A percentile compares a stretch with the other conserved stretches of the same genome.
These are phyloP conservation scores for Cinclus cinclus DNA, from an alignment of 2,113 vertebrate genomes.

Conservation along the genomic window DNA sequence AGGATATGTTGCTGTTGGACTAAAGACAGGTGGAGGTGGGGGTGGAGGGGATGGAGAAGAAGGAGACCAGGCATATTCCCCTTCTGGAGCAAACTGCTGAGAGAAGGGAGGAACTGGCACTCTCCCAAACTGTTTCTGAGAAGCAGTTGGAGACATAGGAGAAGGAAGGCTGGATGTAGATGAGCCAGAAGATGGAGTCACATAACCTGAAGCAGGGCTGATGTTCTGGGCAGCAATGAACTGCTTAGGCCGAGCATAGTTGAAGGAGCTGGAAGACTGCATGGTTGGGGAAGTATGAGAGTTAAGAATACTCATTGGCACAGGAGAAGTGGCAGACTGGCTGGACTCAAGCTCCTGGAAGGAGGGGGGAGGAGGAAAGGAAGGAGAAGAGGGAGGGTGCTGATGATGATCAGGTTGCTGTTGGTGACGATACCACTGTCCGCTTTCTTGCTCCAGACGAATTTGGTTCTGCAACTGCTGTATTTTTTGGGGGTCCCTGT, in stretches of 20 bases:
- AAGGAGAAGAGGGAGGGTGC: conserved; percentile 79
- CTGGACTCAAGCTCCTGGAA: conserved; percentile 87
- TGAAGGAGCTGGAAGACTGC: conserved; percentile 93
- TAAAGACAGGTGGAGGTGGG: conserved; percentile 89
- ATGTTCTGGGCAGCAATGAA: conserved; percentile 94
- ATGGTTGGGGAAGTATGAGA: conserved; percentile 81
- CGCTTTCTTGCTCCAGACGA: conserved; percentile 87
- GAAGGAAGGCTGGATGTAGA: conserved; percentile 88
- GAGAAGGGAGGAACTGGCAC: conserved; percentile 75
- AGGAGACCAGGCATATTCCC: conserved; percentile 80
- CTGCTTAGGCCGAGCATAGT: conserved; percentile 97
- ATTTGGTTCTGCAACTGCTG: conserved; percentile 95
- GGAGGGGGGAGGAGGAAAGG: conserved; percentile 90
- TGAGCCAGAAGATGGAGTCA: conserved; percentile 87
- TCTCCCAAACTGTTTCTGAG: conserved; percentile 83
- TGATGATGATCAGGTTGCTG: conserved; percentile 62
- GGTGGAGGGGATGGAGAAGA: conserved; percentile 90
- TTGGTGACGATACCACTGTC: conserved; percentile 70
- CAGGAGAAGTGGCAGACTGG: conserved; percentile 57
- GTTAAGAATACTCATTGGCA: conserved; percentile 79
- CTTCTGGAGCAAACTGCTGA: conserved; percentile 76
- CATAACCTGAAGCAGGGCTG: conserved; percentile 77
- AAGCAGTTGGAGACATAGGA: conserved; percentile 85
- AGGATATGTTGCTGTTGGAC: conserved; percentile 67
- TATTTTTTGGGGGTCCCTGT: conserved; percentile 88